A percentile compares a stretch with the other conserved stretches of the same genome.
These are phyloP conservation scores for Equus przewalskii DNA, from an alignment of 2,113 vertebrate species.

Conservation along the genomic window DNA sequence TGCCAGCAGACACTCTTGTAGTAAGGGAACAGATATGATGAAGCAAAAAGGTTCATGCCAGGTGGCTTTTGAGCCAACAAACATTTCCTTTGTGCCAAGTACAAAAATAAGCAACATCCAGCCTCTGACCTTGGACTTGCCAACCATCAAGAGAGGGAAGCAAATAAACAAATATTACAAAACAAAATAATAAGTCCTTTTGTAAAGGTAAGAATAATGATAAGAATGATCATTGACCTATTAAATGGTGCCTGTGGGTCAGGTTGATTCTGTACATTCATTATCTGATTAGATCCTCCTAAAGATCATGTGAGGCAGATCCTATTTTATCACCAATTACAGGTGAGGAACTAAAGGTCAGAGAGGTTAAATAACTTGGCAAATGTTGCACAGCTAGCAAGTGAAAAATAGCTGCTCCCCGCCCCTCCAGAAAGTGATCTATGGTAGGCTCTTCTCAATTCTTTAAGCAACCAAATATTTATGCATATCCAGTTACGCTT, in stretches of 20 bases:
- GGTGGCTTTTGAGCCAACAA: not conserved
- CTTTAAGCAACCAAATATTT: not conserved
- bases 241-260: not conserved
- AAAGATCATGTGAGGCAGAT: not conserved
- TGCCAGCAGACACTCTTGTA: not conserved
- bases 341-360: not conserved
- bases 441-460: not conserved
- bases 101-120: conserved; percentile 38
- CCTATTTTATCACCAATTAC: not conserved
- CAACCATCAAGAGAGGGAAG: not conserved
- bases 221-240: not conserved
- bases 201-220: not conserved
- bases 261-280: not conserved
- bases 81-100: conserved; percentile 28
- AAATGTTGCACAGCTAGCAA: not conserved
- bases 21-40: not conserved
- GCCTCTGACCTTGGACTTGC: not conserved
- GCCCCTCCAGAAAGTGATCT: not conserved
- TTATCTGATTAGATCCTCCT: not conserved
- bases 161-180: not conserved
- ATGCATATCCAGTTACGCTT: not conserved
- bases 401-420: not conserved
- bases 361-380: not conserved
- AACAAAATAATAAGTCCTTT: not conserved
- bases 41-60: not conserved